phyloP scores from a whole-genome alignment of 2,797 vertebrate species.

The Mionectes olivaceus region DNA sequence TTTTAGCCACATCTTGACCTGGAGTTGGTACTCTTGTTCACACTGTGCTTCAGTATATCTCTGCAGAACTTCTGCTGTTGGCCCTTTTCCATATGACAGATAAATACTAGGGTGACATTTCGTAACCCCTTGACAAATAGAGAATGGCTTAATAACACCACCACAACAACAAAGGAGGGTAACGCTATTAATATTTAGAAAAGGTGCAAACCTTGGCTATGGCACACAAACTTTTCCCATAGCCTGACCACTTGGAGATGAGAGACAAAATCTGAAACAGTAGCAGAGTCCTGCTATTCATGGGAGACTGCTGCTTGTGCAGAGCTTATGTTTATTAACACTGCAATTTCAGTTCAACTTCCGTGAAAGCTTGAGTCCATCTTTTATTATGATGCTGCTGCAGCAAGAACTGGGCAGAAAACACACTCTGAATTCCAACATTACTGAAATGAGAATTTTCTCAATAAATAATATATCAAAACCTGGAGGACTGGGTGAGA shows the following conservation, averaged over 20 bases:
- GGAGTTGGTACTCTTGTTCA: not conserved
- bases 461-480: conserved; percentile 54
- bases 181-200: not conserved
- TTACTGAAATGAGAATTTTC: conserved; percentile 47
- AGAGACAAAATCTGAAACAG: not conserved
- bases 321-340: not conserved
- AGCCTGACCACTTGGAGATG: not conserved
- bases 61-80: not conserved
- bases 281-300: not conserved
- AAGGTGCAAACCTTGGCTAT: not conserved
- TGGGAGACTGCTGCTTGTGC: not conserved
- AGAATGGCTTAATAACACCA: not conserved
- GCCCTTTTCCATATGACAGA: not conserved
- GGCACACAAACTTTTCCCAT: not conserved
- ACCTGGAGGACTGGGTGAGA: not conserved
- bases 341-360: not conserved
- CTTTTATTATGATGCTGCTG: not conserved
- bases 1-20: not conserved
- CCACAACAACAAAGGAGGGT: not conserved
- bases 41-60: not conserved
- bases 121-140: not conserved
- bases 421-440: not conserved
- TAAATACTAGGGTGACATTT: not conserved
- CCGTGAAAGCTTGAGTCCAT: not conserved
- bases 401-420: conserved; percentile 2